phyloP scores from a whole-genome alignment of 2,797 vertebrate genomes.

The Coranthus polyacanthus region DNA sequence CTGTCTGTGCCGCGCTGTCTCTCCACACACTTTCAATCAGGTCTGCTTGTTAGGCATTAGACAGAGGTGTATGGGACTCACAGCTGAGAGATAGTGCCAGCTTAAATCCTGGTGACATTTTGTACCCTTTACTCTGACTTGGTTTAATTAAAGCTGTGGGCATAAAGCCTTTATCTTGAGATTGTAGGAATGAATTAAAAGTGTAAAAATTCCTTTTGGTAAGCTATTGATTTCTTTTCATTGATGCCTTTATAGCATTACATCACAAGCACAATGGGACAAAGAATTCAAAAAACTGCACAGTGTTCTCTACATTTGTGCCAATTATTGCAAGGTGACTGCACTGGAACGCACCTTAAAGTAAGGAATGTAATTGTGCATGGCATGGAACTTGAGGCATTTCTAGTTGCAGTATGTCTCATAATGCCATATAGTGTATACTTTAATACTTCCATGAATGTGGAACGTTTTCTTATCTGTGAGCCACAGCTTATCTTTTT shows the following conservation, averaged over 20 bases:
- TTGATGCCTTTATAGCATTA: background rate
- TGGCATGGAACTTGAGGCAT: background rate
- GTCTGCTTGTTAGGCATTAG: slow-evolving; percentile 25
- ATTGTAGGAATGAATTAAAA: background rate
- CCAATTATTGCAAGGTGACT: background rate
- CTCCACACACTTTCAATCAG: slow-evolving; percentile 18
- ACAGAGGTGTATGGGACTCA: slow-evolving; percentile 5
- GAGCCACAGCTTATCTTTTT: too few relatives aligned
- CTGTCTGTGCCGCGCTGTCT: slow-evolving; percentile 11
- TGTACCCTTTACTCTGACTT: slow-evolving; percentile 32
- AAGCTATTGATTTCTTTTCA: background rate
- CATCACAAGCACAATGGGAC: background rate
- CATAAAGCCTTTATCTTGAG: slow-evolving; percentile 15
- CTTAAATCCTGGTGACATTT: slow-evolving; percentile 36
- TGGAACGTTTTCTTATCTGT: background rate
- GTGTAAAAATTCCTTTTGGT: background rate
- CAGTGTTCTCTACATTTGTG: background rate
- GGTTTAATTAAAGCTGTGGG: slow-evolving; percentile 36
- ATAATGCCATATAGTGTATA: background rate
- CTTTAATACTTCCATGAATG: background rate
- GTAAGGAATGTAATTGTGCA: background rate
- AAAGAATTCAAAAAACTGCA: background rate
- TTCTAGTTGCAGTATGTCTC: background rate
- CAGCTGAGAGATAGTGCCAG: background rate
- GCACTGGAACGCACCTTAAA: background rate